Base-by-base conservation (phyloP, 2,797 vertebrate genomes). In the Cyclura pinguis region DNA sequence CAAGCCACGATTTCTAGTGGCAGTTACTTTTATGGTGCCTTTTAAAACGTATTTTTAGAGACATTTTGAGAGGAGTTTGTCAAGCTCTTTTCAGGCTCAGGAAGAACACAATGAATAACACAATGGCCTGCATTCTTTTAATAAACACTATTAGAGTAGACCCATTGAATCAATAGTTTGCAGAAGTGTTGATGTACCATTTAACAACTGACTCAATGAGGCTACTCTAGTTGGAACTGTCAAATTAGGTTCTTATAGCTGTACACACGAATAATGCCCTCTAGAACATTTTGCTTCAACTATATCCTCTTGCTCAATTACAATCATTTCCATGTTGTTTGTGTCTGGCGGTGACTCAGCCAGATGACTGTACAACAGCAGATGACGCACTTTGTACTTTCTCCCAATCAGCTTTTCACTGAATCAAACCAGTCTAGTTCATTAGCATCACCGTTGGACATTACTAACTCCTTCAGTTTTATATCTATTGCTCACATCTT, bases 281-380 rank as follows among this genome's bases (percentile, higher is more conserved):
- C 38, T 84, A 29, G 38, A 50, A 77, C 50, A 1, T 13, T 55
- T 76, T 76, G 29, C 14, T 38, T 76, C 55, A 57, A 35, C n/a
- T 62, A 50, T 82, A 73, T 18, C n/a, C 35, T 24, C 14, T 42
- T 59, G 35, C 38, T 77, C 22, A 64, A 32, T 35, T 64, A 50
- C 55, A 84, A 62, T 88, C 18, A 84, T 84, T 47, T 89, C 78
- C 38, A 76, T 89, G 69, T 50, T 84, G 62, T 62, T 84, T 89
- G 13, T n/a, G 29, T 84, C 55, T 84, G 72, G 35, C 35, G 55
- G 76, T 74, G 80, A 89, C 72, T 76, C 72, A 83, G 22, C 42
- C 88, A 50, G 80, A 88, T 83, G 55, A 74, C 52, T 74, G 27
- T 38, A n/a, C 69, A 59, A 38, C 13, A 72, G 50, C 67, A 20